phyloP scores from a whole-genome alignment of 2,888 invertebrate species.

The Drosophila nr. fundita region DNA sequence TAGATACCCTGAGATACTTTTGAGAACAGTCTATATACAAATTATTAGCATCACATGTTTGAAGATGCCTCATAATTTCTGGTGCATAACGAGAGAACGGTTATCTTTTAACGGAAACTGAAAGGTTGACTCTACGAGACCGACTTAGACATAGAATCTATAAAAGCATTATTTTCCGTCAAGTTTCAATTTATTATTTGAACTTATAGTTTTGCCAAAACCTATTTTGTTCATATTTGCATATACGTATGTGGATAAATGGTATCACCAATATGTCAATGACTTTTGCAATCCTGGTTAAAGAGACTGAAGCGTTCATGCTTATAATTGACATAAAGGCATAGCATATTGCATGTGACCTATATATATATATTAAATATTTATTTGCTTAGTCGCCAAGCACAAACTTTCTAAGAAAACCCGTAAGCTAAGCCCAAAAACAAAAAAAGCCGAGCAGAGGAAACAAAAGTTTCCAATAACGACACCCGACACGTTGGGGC shows the following conservation, averaged over 20 bases:
- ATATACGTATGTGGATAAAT: background rate
- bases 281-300: background rate
- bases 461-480: constrained; percentile 9
- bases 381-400: constrained; percentile 13
- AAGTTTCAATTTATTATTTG: background rate
- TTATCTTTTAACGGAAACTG: too few relatives aligned
- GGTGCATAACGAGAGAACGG: background rate
- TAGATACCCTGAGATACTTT: background rate
- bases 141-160: background rate
- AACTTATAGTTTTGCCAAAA: background rate
- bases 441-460: background rate
- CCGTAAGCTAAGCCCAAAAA: background rate
- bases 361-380: constrained; percentile 4
- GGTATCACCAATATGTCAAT: background rate
- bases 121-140: too few relatives aligned
- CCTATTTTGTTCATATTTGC: background rate
- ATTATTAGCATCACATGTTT: background rate
- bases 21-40: background rate
- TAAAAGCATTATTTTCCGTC: background rate
- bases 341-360: constrained; percentile 15
- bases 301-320: background rate
- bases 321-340: background rate
- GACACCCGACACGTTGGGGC: constrained; percentile 8
- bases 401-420: constrained; percentile 9
- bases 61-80: too few relatives aligned